Percentiles rank a stretch among this genome's conserved stretches.
Evolutionary conservation across 2,113 vertebrate genomes (phyloP).

Genomic region (Pseudorhombus dupliciocellatus): DNA sequence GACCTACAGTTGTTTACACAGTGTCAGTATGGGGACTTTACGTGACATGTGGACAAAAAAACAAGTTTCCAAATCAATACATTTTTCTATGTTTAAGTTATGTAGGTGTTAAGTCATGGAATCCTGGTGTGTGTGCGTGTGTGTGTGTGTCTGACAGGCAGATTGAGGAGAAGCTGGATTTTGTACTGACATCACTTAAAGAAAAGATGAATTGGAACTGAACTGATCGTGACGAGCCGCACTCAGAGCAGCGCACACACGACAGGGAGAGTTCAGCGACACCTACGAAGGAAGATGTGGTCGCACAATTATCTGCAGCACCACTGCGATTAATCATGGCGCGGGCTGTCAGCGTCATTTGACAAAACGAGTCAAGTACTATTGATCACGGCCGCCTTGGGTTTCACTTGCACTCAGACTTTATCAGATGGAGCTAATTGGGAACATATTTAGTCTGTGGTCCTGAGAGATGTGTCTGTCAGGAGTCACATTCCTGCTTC

Average conservation of each 20-base stretch:
- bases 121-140: background rate
- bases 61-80: background rate
- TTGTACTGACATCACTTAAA: constrained; percentile 20
- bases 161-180: constrained; percentile 48
- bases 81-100: background rate
- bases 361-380: constrained; percentile 69
- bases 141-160: constrained; percentile 37
- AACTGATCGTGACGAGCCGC: constrained; percentile 50
- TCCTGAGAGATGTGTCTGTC: constrained; percentile 76
- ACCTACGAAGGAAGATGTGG: constrained; percentile 73
- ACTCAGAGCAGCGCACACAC: constrained; percentile 49
- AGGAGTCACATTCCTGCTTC: constrained; percentile 77
- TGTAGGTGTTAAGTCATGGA: background rate
- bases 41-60: background rate
- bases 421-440: constrained; percentile 81
- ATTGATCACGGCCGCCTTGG: constrained; percentile 75
- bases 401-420: constrained; percentile 77
- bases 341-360: constrained; percentile 65
- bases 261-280: constrained; percentile 61
- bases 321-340: constrained; percentile 66
- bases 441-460: constrained; percentile 76
- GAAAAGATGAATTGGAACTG: constrained; percentile 47
- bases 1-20: too few species aligned
- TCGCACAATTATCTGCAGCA: constrained; percentile 67
- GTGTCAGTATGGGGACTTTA: too few species aligned